Evolutionary conservation across 2,888 invertebrate species (phyloP).

Genomic region (Lasioglossum leucozonium): DNA sequence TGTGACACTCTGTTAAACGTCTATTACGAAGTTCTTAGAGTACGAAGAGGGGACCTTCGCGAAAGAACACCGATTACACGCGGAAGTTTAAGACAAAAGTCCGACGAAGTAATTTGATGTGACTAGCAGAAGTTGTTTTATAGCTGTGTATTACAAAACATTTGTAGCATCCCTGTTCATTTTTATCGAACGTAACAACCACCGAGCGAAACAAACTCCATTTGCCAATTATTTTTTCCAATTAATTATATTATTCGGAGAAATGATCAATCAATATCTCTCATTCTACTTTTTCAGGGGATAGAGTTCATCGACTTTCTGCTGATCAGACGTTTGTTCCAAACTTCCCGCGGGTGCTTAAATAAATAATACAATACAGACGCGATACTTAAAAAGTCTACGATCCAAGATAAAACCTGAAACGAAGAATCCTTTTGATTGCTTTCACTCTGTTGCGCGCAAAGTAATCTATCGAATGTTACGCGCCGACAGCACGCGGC

Average conservation of each 20-base stretch:
- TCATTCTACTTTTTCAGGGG: background rate
- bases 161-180: background rate
- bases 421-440: constrained; percentile 51
- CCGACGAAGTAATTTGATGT: background rate
- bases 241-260: too few relatives aligned
- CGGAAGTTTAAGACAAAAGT: background rate
- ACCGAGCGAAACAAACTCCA: too few relatives aligned
- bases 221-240: too few relatives aligned
- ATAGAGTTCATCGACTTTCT: background rate
- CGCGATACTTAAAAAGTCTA: constrained; percentile 26
- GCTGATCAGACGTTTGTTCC: constrained; percentile 26
- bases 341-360: background rate
- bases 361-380: constrained; percentile 27
- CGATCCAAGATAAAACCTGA: constrained; percentile 16
- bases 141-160: background rate
- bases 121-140: background rate
- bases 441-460: background rate
- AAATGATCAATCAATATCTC: too few relatives aligned
- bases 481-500: background rate
- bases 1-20: constrained; percentile 2
- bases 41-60: background rate
- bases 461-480: constrained; percentile 25
- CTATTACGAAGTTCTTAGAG: background rate
- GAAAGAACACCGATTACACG: constrained; percentile 1
- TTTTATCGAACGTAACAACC: too few relatives aligned